These are phyloP conservation scores for Pristionchus japonicus DNA, from an alignment of 2,888 invertebrate genomes.

Conservation along the genomic window DNA sequence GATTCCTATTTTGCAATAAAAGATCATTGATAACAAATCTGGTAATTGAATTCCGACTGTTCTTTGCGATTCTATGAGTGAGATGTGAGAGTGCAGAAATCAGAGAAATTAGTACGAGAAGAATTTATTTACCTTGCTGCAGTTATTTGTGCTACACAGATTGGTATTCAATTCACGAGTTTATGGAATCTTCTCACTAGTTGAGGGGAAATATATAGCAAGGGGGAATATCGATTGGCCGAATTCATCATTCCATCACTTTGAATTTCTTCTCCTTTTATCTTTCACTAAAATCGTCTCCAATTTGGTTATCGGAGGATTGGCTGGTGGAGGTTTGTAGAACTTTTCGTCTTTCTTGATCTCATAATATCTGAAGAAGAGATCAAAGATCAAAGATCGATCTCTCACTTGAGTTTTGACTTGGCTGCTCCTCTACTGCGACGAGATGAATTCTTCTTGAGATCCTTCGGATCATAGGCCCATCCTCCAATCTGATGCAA, in stretches of 20 bases:
- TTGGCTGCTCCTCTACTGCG: background rate
- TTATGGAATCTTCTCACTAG: background rate
- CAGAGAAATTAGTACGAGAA: too few relatives aligned
- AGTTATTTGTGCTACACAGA: too few relatives aligned
- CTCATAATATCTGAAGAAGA: background rate
- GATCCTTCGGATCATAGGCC: background rate
- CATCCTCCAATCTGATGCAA: conserved; percentile 32
- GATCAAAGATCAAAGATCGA: background rate
- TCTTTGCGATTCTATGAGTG: too few relatives aligned
- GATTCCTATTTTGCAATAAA: too few relatives aligned
- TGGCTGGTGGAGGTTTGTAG: background rate
- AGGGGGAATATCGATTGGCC: too few relatives aligned
- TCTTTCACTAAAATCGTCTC: background rate
- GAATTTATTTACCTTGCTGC: too few relatives aligned
- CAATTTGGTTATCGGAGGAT: conserved; percentile 31
- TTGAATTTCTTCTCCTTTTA: conserved; percentile 25
- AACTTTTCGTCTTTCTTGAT: conserved; percentile 10
- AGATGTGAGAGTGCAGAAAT: too few relatives aligned
- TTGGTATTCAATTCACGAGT: background rate
- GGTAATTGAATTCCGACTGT: too few relatives aligned
- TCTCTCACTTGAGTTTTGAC: background rate
- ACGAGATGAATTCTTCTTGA: background rate
- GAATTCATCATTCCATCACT: background rate
- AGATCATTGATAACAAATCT: too few relatives aligned
- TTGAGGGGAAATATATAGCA: too few relatives aligned